Base-by-base conservation (phyloP, 2,797 vertebrate genomes). In the Helicolenus hilgendorfi region DNA sequence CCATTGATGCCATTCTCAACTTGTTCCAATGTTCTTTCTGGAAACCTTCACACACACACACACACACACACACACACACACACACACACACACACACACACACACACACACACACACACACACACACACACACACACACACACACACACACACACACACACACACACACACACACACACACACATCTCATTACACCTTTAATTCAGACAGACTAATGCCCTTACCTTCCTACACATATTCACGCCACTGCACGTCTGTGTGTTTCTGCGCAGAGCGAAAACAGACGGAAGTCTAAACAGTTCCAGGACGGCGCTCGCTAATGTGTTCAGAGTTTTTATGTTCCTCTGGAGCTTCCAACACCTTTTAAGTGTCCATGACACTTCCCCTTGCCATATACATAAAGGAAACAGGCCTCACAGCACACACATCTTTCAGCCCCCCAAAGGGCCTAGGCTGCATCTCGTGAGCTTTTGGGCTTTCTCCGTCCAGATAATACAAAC, bases 401-500 rank as follows among this genome's bases (percentile, higher is more conserved):
- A 73, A 58, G 62, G 24, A 79, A 81, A 79, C 64, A 79, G 35
- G 78, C 74, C 77, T 86, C 59, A 11, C 4, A 59, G 67, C 56
- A 72, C 65, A 78, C 63, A 36, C 9, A 62, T 59, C 49, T 56
- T 24, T 77, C 11, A 41, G 36, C 14, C 58, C 55, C 59, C 1
- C 45, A 49, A 31, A 82, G 60, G 49, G 20, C 26, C 22, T 20
- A 35, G 65, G 68, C 58, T 82, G 71, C 36, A 74, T 88, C 76
- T 85, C 22, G 11, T 88, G 87, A 86, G 81, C 72, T 83, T 83
- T 70, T 3, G 20, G 82, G 53, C 36, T 77, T 73, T 74, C 29
- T 74, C 29, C 9, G 67, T 89, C 86, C 79, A 89, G 87, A 95
- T 91, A 92, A 94, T 74, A 91, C 59, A 92, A 92, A 91, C 84